phyloP scores from a whole-genome alignment of 2,113 vertebrate genomes.

The Todiramphus chloris region DNA sequence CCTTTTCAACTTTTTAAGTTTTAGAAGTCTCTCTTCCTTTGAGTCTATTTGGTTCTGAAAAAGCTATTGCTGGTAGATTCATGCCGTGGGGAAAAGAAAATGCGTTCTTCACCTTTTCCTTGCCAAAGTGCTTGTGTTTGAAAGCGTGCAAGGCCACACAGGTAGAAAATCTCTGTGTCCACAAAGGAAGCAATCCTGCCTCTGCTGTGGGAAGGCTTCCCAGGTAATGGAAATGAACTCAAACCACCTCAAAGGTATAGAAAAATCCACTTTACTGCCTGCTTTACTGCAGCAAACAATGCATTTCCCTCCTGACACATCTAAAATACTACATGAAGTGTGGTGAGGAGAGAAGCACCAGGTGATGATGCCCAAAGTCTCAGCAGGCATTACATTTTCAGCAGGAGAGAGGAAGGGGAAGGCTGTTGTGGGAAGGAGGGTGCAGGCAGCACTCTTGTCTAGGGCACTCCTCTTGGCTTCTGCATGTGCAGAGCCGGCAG shows the following conservation, averaged over 20 bases:
- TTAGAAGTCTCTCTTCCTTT: not conserved
- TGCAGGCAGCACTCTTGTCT: not conserved
- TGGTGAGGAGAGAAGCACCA: not conserved
- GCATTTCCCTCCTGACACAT: not conserved
- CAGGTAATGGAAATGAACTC: not conserved
- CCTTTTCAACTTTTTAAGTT: not conserved
- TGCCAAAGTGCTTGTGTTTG: not conserved
- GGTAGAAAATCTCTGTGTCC: not conserved
- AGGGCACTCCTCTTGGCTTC: not conserved
- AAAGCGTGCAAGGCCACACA: not conserved
- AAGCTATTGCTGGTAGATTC: not conserved
- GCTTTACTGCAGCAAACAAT: not conserved
- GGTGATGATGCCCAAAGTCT: not conserved
- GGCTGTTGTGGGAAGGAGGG: not conserved
- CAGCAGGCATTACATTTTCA: not conserved
- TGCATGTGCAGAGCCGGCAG: not conserved
- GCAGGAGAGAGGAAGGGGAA: not conserved
- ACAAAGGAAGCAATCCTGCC: not conserved
- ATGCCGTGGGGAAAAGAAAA: not conserved
- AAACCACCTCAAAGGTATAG: not conserved
- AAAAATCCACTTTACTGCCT: not conserved
- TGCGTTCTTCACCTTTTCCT: not conserved
- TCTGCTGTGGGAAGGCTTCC: not conserved
- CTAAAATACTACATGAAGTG: not conserved
- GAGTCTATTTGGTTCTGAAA: not conserved